A percentile compares a stretch with the other conserved stretches of the same genome.
Conservation (phyloP, 1,140 invertebrate species). For the Sarcophaga bullata region DNA sequence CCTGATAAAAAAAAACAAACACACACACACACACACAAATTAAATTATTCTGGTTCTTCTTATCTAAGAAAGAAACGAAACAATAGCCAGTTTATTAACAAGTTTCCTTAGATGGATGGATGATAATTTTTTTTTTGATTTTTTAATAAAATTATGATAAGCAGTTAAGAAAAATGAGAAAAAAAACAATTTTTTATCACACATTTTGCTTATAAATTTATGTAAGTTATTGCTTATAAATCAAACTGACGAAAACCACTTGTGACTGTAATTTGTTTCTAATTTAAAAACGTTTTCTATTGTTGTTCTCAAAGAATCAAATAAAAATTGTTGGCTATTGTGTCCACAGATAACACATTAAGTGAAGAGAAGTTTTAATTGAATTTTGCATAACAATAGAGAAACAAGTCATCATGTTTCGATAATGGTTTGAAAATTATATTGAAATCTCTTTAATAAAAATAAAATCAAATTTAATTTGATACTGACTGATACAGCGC, state of each 20-base stretch:
- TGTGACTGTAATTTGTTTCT: background rate
- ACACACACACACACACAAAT: too few species aligned
- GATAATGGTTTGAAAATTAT: background rate
- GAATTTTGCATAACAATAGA: background rate
- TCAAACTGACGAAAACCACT: background rate
- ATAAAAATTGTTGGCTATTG: background rate
- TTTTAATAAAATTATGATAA: background rate
- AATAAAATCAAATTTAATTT: too few species aligned
- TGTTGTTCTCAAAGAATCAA: background rate
- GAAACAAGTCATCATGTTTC: background rate
- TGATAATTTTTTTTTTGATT: background rate
- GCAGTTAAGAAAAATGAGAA: background rate
- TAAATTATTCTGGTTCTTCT: background rate
- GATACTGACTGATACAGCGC: background rate
- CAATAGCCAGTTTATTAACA: background rate
- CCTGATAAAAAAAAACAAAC: background rate
- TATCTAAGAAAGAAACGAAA: background rate
- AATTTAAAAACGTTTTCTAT: background rate
- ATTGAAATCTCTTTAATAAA: background rate
- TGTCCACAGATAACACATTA: background rate
- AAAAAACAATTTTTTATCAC: background rate
- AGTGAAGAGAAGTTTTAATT: background rate
- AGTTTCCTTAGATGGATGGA: background rate
- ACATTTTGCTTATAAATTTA: background rate
- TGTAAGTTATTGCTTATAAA: slow-evolving; percentile 4